phyloP scores from a whole-genome alignment of 2,888 invertebrate genomes.

The Hanleya hanleyi region DNA sequence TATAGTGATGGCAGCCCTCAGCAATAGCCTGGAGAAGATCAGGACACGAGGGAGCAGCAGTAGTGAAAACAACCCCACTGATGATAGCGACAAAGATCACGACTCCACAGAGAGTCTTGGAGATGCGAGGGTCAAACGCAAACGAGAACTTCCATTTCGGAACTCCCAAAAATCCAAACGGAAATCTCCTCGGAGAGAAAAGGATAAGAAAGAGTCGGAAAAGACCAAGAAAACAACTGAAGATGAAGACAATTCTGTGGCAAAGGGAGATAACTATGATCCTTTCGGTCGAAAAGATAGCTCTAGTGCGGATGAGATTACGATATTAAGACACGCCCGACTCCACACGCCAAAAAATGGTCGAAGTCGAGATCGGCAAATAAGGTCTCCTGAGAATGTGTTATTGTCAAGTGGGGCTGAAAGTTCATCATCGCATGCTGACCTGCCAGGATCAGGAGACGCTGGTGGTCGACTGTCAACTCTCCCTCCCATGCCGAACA shows the following conservation, averaged over 20 bases:
- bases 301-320: not conserved
- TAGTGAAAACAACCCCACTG: slow-evolving; percentile 49
- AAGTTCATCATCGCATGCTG: not conserved
- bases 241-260: no score
- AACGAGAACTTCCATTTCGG: no score
- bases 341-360: not conserved
- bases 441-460: no score
- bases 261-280: no score
- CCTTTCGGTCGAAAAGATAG: not conserved
- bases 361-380: slow-evolving; percentile 26
- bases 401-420: not conserved
- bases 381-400: slow-evolving; percentile 33
- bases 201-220: not conserved
- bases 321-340: not conserved
- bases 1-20: slow-evolving; percentile 57
- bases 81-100: slow-evolving; percentile 55
- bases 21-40: slow-evolving; percentile 35
- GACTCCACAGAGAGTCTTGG: slow-evolving; percentile 51
- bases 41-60: slow-evolving; percentile 39
- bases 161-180: not conserved
- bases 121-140: no score
- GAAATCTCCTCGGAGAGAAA: not conserved
- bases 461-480: no score
- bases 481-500: not conserved
- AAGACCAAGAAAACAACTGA: no score